phyloP scores from a whole-genome alignment of 2,888 invertebrate genomes.

The Agrypnus murinus region DNA sequence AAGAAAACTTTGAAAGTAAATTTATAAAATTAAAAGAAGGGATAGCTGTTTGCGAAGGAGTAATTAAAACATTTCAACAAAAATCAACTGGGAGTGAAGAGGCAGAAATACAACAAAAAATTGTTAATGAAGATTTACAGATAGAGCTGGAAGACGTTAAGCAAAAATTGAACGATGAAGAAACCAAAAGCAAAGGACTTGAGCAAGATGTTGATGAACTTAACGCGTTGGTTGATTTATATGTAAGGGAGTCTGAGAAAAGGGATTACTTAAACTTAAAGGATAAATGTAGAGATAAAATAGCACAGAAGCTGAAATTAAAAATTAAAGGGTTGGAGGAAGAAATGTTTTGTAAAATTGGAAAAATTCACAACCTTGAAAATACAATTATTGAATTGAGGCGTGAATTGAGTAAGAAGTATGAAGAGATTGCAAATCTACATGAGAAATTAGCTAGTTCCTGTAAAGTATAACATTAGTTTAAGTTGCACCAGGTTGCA shows the following conservation, averaged over 20 bases:
- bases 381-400: conserved; percentile 8
- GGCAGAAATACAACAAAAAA: not conserved
- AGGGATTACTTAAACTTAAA: conserved; percentile 1
- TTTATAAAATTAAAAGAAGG: not conserved
- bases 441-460: too few relatives aligned
- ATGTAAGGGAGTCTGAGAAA: not conserved
- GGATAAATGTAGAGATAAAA: not conserved
- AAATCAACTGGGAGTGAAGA: not conserved
- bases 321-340: not conserved
- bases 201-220: conserved; percentile 14
- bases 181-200: not conserved
- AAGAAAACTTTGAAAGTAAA: conserved; percentile 3
- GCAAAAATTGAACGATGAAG: not conserved
- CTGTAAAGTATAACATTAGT: too few relatives aligned
- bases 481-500: too few relatives aligned
- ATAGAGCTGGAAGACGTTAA: not conserved
- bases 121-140: not conserved
- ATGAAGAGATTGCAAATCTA: not conserved
- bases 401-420: not conserved
- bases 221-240: not conserved
- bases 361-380: conserved; percentile 4
- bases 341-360: not conserved
- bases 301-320: not conserved
- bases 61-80: not conserved
- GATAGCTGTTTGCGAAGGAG: not conserved